Evolutionary conservation across 2,113 vertebrate genomes (phyloP).

Genomic region (Heterochromis multidens): DNA sequence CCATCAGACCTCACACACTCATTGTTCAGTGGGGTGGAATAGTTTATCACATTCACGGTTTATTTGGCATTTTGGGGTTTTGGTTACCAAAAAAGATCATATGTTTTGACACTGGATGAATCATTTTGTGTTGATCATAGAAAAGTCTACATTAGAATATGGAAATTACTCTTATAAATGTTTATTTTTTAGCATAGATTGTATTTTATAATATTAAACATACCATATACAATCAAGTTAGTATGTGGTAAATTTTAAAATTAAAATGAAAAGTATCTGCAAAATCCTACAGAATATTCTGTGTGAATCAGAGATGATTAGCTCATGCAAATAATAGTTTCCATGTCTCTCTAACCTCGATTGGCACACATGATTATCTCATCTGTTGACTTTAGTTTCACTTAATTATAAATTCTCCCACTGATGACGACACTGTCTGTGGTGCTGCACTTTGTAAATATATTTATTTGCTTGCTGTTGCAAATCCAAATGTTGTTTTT

Average conservation of each 20-base stretch:
- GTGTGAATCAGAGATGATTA: neutral
- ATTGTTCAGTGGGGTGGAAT: neutral
- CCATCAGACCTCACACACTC: neutral
- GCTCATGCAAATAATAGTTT: neutral
- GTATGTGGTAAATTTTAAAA: neutral
- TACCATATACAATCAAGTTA: neutral
- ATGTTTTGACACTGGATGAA: neutral
- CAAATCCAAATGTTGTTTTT: neutral
- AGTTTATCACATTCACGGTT: neutral
- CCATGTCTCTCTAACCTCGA: neutral
- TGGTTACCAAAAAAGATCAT: neutral
- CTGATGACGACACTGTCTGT: neutral
- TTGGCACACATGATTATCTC: neutral
- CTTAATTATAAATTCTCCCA: neutral
- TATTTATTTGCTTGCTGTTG: conserved; percentile 14
- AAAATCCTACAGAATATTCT: neutral
- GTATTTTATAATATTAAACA: conserved; percentile 46
- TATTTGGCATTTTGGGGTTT: neutral
- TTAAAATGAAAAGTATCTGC: neutral
- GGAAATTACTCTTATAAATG: neutral
- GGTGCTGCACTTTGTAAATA: conserved; percentile 15
- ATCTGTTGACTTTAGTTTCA: neutral
- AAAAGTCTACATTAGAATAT: neutral
- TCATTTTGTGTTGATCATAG: conserved; percentile 6
- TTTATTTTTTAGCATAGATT: conserved; percentile 11